Evolutionary conservation across 2,113 vertebrate genomes (phyloP).

Genomic region (Dicerorhinus sumatrensis): DNA sequence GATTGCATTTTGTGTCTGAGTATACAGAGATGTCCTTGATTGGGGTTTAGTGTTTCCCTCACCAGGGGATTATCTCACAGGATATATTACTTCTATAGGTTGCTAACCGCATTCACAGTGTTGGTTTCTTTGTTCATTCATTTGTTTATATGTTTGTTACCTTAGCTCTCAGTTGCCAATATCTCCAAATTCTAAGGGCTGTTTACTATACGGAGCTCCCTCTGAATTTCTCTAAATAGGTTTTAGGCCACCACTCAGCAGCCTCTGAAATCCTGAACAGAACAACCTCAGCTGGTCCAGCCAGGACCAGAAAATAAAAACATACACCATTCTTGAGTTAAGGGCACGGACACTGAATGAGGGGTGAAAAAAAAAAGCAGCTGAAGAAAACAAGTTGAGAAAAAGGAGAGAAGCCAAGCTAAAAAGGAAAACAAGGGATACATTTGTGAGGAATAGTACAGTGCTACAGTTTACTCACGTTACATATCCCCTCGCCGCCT

Average conservation of each 20-base stretch:
- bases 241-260: neutral
- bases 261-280: neutral
- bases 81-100: neutral
- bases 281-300: neutral
- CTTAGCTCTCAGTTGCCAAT: neutral
- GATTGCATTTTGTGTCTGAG: neutral
- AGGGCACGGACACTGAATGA: neutral
- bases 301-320: neutral
- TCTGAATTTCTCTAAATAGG: neutral
- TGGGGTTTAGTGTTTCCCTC: neutral
- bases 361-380: neutral
- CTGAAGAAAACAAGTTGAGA: neutral
- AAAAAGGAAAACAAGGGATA: neutral
- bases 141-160: neutral
- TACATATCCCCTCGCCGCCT: neutral
- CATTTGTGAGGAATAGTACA: neutral
- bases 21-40: neutral
- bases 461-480: neutral
- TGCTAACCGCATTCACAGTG: neutral
- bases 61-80: neutral
- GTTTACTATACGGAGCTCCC: neutral
- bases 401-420: neutral
- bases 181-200: neutral
- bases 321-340: neutral
- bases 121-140: neutral